A percentile compares a stretch with the other conserved stretches of the same genome.
phyloP scores from a whole-genome alignment of 2,113 vertebrate genomes.

The Falcunculus frontatus region DNA sequence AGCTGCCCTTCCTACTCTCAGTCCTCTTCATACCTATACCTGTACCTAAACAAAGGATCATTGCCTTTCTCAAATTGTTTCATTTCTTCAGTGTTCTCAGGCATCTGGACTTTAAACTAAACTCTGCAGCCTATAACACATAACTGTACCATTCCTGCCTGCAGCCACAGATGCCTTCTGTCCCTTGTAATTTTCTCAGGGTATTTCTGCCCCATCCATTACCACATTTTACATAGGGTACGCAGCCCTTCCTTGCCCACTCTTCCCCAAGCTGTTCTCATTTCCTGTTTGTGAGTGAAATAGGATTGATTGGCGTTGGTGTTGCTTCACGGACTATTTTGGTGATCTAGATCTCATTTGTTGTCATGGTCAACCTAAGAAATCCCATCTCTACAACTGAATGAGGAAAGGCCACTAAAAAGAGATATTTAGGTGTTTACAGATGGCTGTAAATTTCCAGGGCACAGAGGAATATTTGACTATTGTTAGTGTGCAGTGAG shows the following conservation, averaged over 20 bases:
- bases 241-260: background rate
- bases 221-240: background rate
- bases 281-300: background rate
- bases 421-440: background rate
- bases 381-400: background rate
- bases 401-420: background rate
- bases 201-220: background rate
- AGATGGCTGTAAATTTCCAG: background rate
- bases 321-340: background rate
- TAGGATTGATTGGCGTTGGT: background rate
- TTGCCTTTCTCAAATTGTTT: background rate
- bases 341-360: rapidly evolving
- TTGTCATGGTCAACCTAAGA: background rate
- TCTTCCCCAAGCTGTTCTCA: background rate
- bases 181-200: background rate
- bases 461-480: background rate
- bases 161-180: background rate
- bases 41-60: background rate
- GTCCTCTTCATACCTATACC: background rate
- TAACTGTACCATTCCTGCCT: background rate
- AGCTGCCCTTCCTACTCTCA: background rate
- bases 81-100: background rate
- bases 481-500: background rate
- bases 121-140: background rate
- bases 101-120: background rate